phyloP scores from a whole-genome alignment of 2,888 invertebrate species.

The Caenorhabditis sp. region DNA sequence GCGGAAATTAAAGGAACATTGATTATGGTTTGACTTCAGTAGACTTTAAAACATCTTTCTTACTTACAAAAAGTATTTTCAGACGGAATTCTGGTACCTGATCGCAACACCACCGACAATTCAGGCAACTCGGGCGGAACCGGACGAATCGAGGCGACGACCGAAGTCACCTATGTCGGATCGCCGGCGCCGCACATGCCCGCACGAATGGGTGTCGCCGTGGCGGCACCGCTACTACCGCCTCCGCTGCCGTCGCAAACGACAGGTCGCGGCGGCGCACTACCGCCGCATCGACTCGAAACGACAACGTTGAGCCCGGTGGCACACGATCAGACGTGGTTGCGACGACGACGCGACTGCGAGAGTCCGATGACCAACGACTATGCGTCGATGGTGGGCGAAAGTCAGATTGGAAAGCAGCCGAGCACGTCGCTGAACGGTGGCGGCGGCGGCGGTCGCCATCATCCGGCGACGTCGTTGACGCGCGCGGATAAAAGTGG shows the following conservation, averaged over 20 bases:
- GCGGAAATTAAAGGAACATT: no score
- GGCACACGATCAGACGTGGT: slow-evolving; percentile 55
- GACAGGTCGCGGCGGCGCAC: slow-evolving; percentile 5
- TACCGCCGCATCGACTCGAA: slow-evolving; percentile 36
- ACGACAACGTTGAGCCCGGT: slow-evolving; percentile 42
- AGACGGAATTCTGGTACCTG: slow-evolving; percentile 27
- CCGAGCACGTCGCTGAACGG: slow-evolving; percentile 3
- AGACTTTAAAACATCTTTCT: not conserved
- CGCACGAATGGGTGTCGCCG: no score
- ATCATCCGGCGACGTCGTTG: not conserved
- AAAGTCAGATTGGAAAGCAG: slow-evolving; percentile 35
- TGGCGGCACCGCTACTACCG: no score
- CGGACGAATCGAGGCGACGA: slow-evolving; percentile 38
- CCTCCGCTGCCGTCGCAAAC: no score
- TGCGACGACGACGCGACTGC: slow-evolving; percentile 47
- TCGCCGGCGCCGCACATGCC: slow-evolving; percentile 41
- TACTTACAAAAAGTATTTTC: slow-evolving; percentile 1
- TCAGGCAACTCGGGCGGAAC: slow-evolving; percentile 40
- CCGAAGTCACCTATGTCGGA: slow-evolving; percentile 53
- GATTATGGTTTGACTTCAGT: no score
- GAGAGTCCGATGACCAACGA: slow-evolving; percentile 61
- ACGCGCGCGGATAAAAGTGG: not conserved
- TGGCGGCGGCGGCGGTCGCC: no score
- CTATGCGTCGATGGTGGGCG: slow-evolving; percentile 65
- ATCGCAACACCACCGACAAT: slow-evolving; percentile 36